phyloP scores from a whole-genome alignment of 1,140 invertebrate genomes.

The Oncopeltus fasciatus region DNA sequence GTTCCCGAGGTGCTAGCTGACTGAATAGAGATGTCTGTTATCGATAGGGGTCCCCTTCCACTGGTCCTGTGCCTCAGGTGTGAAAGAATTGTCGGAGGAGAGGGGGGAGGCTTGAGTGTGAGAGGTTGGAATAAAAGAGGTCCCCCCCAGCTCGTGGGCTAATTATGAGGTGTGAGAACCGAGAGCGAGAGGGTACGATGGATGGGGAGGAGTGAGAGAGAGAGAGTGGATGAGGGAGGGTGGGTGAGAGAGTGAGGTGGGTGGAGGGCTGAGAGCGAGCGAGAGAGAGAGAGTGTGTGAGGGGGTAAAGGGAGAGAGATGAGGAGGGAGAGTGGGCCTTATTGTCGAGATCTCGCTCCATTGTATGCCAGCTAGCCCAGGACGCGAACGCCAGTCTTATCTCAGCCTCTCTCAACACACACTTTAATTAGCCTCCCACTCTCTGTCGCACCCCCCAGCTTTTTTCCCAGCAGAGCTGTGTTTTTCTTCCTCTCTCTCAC shows the following conservation, averaged over 20 bases:
- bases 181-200: neutral
- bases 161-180: neutral
- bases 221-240: neutral
- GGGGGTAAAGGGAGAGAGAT: neutral
- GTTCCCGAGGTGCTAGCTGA: neutral
- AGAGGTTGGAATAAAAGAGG: neutral
- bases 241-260: neutral
- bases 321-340: too few relatives aligned
- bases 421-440: slow-evolving; percentile 7
- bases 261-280: neutral
- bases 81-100: too few relatives aligned
- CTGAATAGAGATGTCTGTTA: neutral
- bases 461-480: neutral
- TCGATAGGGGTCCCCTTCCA: too few relatives aligned
- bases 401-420: neutral
- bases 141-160: neutral
- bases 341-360: too few relatives aligned
- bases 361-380: neutral
- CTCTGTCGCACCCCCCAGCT: slow-evolving; percentile 12
- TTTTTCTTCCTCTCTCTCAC: slow-evolving; percentile 12
- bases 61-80: too few relatives aligned
- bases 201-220: neutral
- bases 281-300: neutral
- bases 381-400: neutral
- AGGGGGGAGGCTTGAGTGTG: neutral